phyloP scores from a whole-genome alignment of 64 coral and sea anemone species.

The Montipora foliosa region DNA sequence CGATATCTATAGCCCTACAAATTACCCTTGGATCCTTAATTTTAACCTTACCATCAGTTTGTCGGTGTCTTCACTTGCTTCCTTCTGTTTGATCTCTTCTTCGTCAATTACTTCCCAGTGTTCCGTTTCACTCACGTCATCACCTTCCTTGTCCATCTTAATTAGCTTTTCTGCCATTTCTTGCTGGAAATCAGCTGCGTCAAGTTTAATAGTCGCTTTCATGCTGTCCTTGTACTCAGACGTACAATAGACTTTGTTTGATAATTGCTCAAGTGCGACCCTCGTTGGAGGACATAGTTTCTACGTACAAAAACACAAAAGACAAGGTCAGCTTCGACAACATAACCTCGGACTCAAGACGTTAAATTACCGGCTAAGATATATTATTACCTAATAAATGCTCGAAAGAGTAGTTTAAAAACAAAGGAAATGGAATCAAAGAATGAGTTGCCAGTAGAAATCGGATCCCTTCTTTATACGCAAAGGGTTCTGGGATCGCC shows the following conservation, averaged over 20 bases:
- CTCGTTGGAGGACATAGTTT: slow-evolving; percentile 34
- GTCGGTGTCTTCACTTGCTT: not conserved
- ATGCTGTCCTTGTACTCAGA: slow-evolving; percentile 38
- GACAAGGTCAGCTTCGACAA: not conserved
- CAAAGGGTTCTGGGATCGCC: no score
- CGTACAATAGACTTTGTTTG: slow-evolving; percentile 19
- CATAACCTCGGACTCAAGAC: no score
- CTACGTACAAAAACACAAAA: not conserved
- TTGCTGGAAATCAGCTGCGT: not conserved
- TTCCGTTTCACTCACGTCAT: not conserved
- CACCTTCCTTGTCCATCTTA: not conserved
- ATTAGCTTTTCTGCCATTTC: not conserved
- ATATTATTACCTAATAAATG: no score
- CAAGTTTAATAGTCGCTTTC: not conserved
- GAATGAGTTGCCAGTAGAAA: no score
- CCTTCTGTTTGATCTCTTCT: not conserved
- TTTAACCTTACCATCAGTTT: not conserved
- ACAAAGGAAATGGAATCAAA: no score
- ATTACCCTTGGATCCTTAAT: no score
- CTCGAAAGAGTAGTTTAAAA: no score
- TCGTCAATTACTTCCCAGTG: slow-evolving; percentile 12
- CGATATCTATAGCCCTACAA: no score
- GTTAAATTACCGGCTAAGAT: no score
- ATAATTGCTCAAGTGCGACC: slow-evolving; percentile 45
- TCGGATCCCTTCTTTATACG: no score